Conservation (phyloP, 2,797 vertebrate genomes). For the Furcifer pardalis region DNA sequence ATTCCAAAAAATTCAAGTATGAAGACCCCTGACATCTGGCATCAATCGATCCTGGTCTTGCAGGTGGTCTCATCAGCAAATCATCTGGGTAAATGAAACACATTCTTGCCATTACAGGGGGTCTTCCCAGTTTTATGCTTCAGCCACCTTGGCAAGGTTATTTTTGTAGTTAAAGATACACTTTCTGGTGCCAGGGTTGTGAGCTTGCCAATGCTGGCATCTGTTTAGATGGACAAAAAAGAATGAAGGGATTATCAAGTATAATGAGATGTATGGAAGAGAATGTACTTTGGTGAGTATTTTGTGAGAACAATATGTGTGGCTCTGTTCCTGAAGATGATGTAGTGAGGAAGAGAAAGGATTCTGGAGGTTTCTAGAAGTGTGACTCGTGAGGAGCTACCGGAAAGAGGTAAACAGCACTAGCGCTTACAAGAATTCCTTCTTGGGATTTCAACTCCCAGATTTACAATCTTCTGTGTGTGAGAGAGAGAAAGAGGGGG, state of each 20-base stretch:
- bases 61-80: constrained; percentile 16
- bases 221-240: constrained; percentile 50
- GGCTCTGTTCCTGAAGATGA: constrained; percentile 37
- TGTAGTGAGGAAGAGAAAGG: not conserved
- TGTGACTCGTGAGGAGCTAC: constrained; percentile 9
- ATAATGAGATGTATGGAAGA: constrained; percentile 43
- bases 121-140: constrained; percentile 10
- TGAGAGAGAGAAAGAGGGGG: too few species aligned
- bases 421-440: not conserved
- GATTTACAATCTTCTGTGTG: not conserved
- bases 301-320: constrained; percentile 34
- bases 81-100: constrained; percentile 23
- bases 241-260: constrained; percentile 40
- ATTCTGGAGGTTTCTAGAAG: not conserved
- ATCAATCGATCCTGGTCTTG: not conserved
- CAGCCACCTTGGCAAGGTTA: not conserved
- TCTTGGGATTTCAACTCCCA: not conserved
- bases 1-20: too few species aligned
- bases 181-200: constrained; percentile 32
- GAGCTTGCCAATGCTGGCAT: constrained; percentile 49
- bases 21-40: not conserved
- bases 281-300: constrained; percentile 51
- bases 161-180: constrained; percentile 26
- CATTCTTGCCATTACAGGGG: not conserved
- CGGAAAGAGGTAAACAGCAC: constrained; percentile 42